Evolutionary conservation across 2,113 vertebrate genomes (phyloP), one percentile per base, ranked within the genome.

Genomic region (Larimichthys polyactis): DNA sequence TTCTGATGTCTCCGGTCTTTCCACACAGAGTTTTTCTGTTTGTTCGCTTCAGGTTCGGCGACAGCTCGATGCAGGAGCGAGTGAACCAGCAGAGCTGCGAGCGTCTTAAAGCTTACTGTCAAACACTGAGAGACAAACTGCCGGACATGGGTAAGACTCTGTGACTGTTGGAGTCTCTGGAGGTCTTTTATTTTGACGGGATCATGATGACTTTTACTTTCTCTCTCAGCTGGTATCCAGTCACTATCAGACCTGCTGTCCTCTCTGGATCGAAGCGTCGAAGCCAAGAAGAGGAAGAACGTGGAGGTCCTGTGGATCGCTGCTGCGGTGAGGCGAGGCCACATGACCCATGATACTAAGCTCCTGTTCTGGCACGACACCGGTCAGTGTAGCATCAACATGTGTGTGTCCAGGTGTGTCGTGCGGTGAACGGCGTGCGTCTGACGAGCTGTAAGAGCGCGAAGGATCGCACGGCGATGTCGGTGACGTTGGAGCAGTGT

Each of bases 371-470:
- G 36, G 36, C 36, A 40, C 1, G 36, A 40, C 36, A 40, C 36
- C 36, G 36, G 36, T 32, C 29, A 32, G 32, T 32, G 32, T 36
- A 36, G 36, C 36, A 36, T 36, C 36, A 36, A 36, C 7, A 8
- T 44, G 19, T n/a, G 9, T 58, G 51, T 16, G 5, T 75, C 14
- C 58, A 98, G 97, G 95, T 97, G 40, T 98, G 97, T 82, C 96
- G 96, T 0, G 93, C 93, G 74, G 93, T 97, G 62, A 96, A 96
- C 0, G 97, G 97, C 0, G 92, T 98, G 24, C 96, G 97, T 27
- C 96, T 98, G 82, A 98, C 97, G 60, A 97, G 97, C 64, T 98
- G 97, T 85, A 98, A 98, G 93, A 98, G 97, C 76, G 97, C 97
- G 70, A 98, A 98, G 91, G 97, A 98, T 92, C 95, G 97, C 46